Evolutionary conservation across 2,888 invertebrate genomes (phyloP).

Genomic region (Neoascia interrupta): DNA sequence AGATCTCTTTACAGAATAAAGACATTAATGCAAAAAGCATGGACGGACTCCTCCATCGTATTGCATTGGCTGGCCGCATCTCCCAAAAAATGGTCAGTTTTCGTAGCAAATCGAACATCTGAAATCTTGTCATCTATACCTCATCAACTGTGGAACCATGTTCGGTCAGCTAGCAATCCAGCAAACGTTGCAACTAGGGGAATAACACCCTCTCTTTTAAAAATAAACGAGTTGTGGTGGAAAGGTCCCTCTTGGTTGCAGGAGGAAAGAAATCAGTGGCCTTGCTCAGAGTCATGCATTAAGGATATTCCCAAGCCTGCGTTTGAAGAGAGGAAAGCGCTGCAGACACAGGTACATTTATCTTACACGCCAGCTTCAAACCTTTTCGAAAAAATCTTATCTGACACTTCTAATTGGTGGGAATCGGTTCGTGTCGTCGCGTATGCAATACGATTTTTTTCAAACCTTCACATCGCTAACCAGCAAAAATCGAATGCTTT

Average conservation of each 20-base stretch:
- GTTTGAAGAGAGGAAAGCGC: slow-evolving; percentile 5
- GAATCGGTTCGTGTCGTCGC: slow-evolving; percentile 12
- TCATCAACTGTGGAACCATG: background rate
- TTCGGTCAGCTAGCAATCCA: slow-evolving; percentile 14
- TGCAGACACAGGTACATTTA: background rate
- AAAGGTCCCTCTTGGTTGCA: slow-evolving; percentile 17
- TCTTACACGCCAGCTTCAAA: background rate
- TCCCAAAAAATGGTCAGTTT: slow-evolving; percentile 25
- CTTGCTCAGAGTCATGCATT: background rate
- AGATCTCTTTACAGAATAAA: slow-evolving; percentile 8
- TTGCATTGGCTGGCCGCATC: slow-evolving; percentile 21
- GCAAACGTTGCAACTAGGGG: slow-evolving; percentile 29
- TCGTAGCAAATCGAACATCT: slow-evolving; percentile 20
- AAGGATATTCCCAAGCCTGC: background rate
- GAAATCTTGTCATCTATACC: slow-evolving; percentile 4
- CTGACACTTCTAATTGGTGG: slow-evolving; percentile 10
- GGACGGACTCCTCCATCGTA: slow-evolving; percentile 10
- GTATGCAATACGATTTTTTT: background rate
- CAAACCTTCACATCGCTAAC: background rate
- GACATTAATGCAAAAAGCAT: slow-evolving; percentile 28
- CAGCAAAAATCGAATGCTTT: no score
- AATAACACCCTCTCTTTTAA: background rate
- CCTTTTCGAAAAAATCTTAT: background rate
- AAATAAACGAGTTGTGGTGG: slow-evolving; percentile 13
- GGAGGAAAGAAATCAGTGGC: slow-evolving; percentile 8